phyloP scores from a whole-genome alignment of 1,140 invertebrate genomes.

The Chironomus striatipennis region DNA sequence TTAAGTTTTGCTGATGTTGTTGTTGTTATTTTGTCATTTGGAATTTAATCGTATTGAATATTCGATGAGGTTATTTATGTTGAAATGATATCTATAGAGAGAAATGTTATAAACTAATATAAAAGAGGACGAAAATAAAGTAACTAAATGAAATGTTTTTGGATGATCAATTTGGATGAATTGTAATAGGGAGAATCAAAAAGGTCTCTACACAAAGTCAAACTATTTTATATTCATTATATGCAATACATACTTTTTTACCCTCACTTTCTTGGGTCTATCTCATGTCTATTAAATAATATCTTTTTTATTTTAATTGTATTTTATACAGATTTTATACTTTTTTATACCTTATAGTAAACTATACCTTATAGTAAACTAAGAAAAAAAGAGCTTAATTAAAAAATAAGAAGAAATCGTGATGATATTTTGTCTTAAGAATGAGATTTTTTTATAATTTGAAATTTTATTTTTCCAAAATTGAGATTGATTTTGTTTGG shows the following conservation, averaged over 20 bases:
- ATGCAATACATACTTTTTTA: background rate
- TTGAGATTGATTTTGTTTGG: no score
- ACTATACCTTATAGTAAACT: no score
- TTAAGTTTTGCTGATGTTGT: background rate
- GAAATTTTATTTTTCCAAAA: no score
- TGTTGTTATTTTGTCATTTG: background rate
- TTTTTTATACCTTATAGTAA: no score
- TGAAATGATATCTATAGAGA: background rate
- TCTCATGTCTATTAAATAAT: background rate
- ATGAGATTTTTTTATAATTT: no score
- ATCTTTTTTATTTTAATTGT: no score
- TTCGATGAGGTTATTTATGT: constrained; percentile 1
- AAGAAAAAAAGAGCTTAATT: no score
- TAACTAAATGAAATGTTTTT: background rate
- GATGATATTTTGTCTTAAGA: no score
- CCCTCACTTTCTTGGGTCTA: background rate
- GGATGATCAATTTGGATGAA: constrained; percentile 1
- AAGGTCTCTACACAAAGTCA: background rate
- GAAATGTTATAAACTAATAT: background rate
- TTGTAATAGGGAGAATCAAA: background rate
- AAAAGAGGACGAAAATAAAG: background rate
- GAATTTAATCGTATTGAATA: background rate
- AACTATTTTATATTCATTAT: constrained; percentile 21
- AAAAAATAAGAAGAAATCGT: no score
- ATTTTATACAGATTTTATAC: no score